These are phyloP conservation scores for Myotis brandtii DNA, from an alignment of 2,113 vertebrate genomes.

Conservation along the genomic window DNA sequence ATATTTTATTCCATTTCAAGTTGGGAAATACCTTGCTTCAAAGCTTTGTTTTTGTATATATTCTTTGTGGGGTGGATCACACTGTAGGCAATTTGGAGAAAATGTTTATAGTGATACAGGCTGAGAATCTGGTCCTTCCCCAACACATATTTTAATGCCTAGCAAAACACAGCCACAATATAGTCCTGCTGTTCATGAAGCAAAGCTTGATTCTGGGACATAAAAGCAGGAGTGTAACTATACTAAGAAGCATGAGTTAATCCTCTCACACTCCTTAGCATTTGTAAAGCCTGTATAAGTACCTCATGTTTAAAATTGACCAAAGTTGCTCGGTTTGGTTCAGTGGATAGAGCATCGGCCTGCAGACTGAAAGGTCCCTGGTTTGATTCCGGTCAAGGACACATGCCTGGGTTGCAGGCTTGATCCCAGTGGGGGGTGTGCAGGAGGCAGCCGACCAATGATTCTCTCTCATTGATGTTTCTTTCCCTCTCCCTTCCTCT, in stretches of 20 bases:
- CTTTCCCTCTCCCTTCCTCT: too few relatives aligned
- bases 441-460: too few relatives aligned
- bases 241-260: constrained; percentile 31
- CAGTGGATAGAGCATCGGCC: too few relatives aligned
- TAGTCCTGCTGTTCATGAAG: constrained; percentile 61
- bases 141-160: constrained; percentile 73
- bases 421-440: too few relatives aligned
- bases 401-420: too few relatives aligned
- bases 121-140: constrained; percentile 75
- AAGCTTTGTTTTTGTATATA: constrained; percentile 73
- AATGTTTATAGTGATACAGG: constrained; percentile 73
- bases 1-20: constrained; percentile 80
- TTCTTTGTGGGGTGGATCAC: constrained; percentile 52
- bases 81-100: constrained; percentile 71
- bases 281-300: constrained; percentile 46
- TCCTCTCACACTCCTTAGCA: background rate
- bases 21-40: constrained; percentile 75
- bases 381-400: too few relatives aligned
- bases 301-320: constrained; percentile 44
- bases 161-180: constrained; percentile 68
- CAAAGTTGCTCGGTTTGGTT: too few relatives aligned
- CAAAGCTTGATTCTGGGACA: constrained; percentile 48
- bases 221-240: constrained; percentile 47
- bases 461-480: too few relatives aligned
- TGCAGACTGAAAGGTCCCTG: too few relatives aligned